phyloP scores from a whole-genome alignment of 37 sponge, comb jelly and placozoan genomes.

The Cliona cf. orientalis region DNA sequence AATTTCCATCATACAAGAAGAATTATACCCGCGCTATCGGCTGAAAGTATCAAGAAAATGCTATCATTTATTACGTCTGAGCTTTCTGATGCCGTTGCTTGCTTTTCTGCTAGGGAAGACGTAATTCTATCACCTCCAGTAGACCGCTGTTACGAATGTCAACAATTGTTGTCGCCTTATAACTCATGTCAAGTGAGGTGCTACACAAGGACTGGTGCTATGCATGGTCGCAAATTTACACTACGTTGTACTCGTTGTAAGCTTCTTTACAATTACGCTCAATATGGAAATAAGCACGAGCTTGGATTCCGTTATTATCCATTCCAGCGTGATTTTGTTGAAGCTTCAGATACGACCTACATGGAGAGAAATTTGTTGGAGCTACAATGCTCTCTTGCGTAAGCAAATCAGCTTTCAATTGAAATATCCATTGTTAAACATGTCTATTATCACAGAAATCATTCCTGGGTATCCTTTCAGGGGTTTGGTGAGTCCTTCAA shows the following conservation, averaged over 20 bases:
- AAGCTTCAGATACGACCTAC: conserved; percentile 4
- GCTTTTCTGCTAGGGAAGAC: no score
- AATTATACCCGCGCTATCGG: no score
- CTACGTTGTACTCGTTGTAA: conserved; percentile 5
- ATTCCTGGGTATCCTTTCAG: conserved; percentile 52
- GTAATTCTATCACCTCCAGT: no score
- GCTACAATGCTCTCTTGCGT: conserved; percentile 29
- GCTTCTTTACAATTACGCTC: not conserved
- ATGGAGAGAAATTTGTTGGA: not conserved
- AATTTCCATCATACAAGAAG: no score
- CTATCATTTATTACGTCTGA: no score
- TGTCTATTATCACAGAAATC: not conserved
- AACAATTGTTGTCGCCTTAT: no score
- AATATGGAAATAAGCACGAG: not conserved
- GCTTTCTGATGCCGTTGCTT: no score
- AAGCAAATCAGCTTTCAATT: conserved; percentile 10
- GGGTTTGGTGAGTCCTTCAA: conserved; percentile 30
- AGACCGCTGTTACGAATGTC: no score
- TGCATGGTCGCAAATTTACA: not conserved
- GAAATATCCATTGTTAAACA: not conserved
- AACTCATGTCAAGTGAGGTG: no score
- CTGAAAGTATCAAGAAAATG: no score
- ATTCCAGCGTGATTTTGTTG: not conserved
- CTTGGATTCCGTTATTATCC: not conserved
- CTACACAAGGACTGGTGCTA: no score